These are phyloP conservation scores for Bombus breviceps DNA, from an alignment of 1,140 invertebrate genomes.

Conservation along the genomic window DNA sequence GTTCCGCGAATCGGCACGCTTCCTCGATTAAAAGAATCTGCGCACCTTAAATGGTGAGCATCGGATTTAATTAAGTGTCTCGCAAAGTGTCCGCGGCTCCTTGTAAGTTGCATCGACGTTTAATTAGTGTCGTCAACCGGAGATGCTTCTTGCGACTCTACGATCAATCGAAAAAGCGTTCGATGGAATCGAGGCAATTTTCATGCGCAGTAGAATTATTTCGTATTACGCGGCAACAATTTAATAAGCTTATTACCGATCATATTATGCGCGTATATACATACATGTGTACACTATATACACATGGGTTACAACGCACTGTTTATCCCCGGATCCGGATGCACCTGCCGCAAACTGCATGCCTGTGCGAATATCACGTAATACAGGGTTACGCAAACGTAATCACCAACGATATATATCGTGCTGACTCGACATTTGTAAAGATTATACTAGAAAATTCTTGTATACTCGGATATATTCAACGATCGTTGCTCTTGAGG, in stretches of 20 bases:
- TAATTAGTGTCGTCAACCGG: slow-evolving; percentile 2
- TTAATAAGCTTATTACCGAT: slow-evolving; percentile 3
- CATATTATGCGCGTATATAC: not conserved
- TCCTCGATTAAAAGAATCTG: slow-evolving; percentile 27
- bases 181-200: not conserved
- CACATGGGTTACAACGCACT: not conserved
- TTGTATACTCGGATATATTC: no score
- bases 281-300: no score
- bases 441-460: not conserved
- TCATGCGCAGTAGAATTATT: not conserved
- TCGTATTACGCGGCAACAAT: not conserved
- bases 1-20: not conserved
- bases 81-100: not conserved
- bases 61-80: slow-evolving; percentile 29
- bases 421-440: not conserved
- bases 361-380: slow-evolving; percentile 4
- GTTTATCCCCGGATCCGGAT: slow-evolving; percentile 46
- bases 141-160: no score
- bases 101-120: slow-evolving; percentile 8
- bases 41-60: slow-evolving; percentile 18
- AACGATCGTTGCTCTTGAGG: not conserved
- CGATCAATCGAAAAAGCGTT: not conserved
- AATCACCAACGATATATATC: slow-evolving; percentile 3
- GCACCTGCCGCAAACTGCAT: slow-evolving; percentile 46
- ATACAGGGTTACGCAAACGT: slow-evolving; percentile 5